A percentile compares a stretch with the other conserved stretches of the same genome.
These are phyloP conservation scores for Paragorgia papillata DNA, from an alignment of 92 coral and sea anemone genomes.

Conservation along the genomic window DNA sequence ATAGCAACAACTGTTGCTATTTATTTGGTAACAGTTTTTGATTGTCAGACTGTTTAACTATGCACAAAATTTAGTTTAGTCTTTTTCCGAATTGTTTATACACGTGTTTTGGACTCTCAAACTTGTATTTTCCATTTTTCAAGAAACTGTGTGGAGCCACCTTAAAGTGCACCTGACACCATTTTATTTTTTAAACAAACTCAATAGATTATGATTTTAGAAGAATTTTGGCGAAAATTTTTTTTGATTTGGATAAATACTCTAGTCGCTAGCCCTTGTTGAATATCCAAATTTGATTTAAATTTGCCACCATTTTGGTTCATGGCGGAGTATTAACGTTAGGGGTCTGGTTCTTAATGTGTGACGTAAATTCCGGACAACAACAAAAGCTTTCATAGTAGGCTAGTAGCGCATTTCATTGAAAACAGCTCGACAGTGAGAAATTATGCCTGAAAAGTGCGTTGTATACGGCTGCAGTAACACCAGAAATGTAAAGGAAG, in stretches of 20 bases:
- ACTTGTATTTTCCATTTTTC: too few relatives aligned
- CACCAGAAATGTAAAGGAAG: constrained; percentile 15
- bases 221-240: neutral
- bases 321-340: constrained; percentile 4
- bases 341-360: constrained; percentile 1
- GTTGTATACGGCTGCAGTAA: constrained; percentile 24
- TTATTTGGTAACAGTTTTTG: too few relatives aligned
- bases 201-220: too few relatives aligned
- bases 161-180: constrained; percentile 12
- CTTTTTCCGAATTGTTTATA: too few relatives aligned
- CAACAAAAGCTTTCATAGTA: constrained; percentile 7
- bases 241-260: constrained; percentile 2
- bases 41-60: too few relatives aligned
- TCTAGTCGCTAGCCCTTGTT: neutral
- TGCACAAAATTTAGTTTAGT: too few relatives aligned
- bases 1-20: too few relatives aligned
- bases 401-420: neutral
- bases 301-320: constrained; percentile 21
- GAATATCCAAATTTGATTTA: neutral
- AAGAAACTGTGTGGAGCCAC: too few relatives aligned
- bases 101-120: too few relatives aligned
- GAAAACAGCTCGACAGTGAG: neutral
- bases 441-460: constrained; percentile 25
- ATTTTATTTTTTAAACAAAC: neutral
- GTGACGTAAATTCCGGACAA: constrained; percentile 37